Base-by-base conservation (phyloP, 1,140 invertebrate species). In the Hypsibius dujardini region DNA sequence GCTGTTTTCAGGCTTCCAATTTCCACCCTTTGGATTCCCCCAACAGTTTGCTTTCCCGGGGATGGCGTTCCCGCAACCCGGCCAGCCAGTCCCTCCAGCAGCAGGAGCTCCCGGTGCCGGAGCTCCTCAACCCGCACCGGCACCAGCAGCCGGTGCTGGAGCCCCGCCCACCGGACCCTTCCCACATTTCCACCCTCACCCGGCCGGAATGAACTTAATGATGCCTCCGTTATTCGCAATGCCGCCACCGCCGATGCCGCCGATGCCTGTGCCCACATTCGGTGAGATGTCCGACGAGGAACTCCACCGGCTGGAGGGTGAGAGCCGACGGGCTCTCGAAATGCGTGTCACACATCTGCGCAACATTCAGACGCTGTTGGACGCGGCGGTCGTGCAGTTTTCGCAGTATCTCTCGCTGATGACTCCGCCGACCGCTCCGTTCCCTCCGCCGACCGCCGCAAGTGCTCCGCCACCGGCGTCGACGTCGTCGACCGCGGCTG, bases 311-410 rank as follows among this genome's bases (percentile, higher is more conserved):
- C 87, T 98, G 87, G 95, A 98, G 79, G 91, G 92, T 46, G 85
- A 85, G 72, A 86, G 92, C 75, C 82, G 93, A 74, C 83, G 86
- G 75, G 87, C 91, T 74, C 84, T 97, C 46, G 92, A 96, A 78
- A 90, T 92, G 2, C 83, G 95, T 72, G 86, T 98, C 70, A 85
- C 87, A 78, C 86, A 87, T 76, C 80, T 95, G 46, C 81, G 86
- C 62, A 90, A 95, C 80, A 90, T 95, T 73, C 87, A 90, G 79
- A 82, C 87, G 1, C 84, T 95, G 79, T 77, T 95, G 72, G 90
- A 95, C 80, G 89, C 90, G 42, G 89, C 90, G 59, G 86, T 90
- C 72, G 78, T 90, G 45, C 85, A 93, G 79, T 90, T 95, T 85
- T 86, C 90, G 74, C 91, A 95, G 78, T 94, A 94, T 79, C 86